Evolutionary conservation across 2,797 vertebrate species (phyloP).

Genomic region (Psittacula echo): DNA sequence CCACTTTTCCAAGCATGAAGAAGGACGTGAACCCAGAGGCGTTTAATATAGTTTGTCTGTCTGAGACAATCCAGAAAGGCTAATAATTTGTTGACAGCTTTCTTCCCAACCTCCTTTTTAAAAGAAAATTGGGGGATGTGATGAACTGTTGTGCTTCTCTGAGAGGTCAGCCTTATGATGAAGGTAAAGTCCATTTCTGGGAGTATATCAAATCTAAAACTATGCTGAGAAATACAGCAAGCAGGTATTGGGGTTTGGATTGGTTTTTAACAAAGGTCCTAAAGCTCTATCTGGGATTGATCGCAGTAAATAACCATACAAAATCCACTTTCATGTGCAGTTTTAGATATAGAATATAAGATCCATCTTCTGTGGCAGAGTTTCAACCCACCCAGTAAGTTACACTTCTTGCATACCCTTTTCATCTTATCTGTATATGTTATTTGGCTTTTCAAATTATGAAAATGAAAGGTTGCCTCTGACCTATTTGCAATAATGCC

Average conservation of each 20-base stretch:
- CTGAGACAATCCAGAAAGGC: not conserved
- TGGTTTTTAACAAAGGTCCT: not conserved
- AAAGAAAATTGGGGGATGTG: not conserved
- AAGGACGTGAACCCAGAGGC: not conserved
- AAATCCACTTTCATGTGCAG: not conserved
- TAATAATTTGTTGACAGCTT: not conserved
- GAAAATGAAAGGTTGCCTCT: not conserved
- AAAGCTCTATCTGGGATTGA: not conserved
- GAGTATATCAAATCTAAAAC: not conserved
- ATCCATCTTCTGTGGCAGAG: not conserved
- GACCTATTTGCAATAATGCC: not conserved
- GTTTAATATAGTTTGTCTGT: not conserved
- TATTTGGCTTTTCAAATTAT: not conserved
- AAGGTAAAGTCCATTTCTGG: not conserved
- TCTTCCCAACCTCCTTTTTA: not conserved
- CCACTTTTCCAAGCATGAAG: not conserved
- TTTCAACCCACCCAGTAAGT: not conserved
- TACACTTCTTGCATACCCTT: not conserved
- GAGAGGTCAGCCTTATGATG: not conserved
- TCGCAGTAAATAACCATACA: not conserved
- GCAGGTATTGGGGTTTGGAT: not conserved
- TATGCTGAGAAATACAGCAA: not conserved
- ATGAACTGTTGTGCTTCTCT: not conserved
- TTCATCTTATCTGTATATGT: not conserved
- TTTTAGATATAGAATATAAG: not conserved